phyloP scores from a whole-genome alignment of 2,888 invertebrate genomes.

The Drosophila ezoana region DNA sequence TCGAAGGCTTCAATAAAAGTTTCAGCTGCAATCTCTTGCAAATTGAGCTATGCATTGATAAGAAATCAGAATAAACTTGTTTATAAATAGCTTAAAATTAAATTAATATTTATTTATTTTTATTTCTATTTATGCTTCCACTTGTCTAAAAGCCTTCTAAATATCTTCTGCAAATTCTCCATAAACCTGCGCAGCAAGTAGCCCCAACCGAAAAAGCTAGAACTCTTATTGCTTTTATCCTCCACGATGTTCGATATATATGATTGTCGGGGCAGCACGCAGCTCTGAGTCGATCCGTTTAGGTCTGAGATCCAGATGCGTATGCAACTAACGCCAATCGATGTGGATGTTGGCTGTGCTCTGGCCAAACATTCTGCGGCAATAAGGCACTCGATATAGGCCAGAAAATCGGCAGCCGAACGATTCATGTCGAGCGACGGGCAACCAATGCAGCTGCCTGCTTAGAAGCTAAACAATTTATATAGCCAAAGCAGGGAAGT shows the following conservation, averaged over 20 bases:
- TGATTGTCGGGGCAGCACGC: not conserved
- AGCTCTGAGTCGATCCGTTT: conserved; percentile 9
- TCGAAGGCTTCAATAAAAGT: too few species aligned
- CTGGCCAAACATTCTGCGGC: conserved; percentile 22
- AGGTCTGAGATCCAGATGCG: conserved; percentile 47
- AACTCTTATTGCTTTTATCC: conserved; percentile 4
- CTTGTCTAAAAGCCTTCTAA: not conserved
- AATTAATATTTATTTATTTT: too few species aligned
- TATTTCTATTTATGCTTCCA: conserved; percentile 5
- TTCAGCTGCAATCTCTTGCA: too few species aligned
- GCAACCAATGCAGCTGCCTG: conserved; percentile 35
- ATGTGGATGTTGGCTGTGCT: not conserved
- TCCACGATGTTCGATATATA: not conserved
- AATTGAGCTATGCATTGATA: too few species aligned
- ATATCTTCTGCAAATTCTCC: conserved; percentile 5
- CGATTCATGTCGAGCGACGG: conserved; percentile 56
- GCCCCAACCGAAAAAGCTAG: conserved; percentile 6
- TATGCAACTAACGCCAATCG: conserved; percentile 32
- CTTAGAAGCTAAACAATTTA: conserved; percentile 13
- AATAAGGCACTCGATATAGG: conserved; percentile 57
- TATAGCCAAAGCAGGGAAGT: conserved; percentile 16
- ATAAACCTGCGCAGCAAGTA: conserved; percentile 11
- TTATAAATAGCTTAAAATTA: too few species aligned
- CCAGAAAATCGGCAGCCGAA: conserved; percentile 52
- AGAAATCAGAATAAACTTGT: too few species aligned